These are phyloP conservation scores for Pangasius macronema DNA, from an alignment of 2,797 vertebrate genomes.

Conservation along the genomic window DNA sequence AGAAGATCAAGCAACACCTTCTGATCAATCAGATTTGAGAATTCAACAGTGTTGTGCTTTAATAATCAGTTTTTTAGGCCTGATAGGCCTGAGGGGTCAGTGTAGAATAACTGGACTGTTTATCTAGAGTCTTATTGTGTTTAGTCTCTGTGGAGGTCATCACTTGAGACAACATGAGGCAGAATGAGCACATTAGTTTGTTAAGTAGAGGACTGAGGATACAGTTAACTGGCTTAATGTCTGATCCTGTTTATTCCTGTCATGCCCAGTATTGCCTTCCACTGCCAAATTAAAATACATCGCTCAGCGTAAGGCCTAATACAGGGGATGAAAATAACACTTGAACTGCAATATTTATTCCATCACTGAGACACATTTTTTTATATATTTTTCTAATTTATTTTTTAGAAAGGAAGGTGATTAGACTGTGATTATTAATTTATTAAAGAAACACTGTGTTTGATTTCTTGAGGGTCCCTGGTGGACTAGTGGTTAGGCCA, in stretches of 20 bases:
- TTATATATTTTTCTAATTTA: too few relatives aligned
- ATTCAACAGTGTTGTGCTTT: neutral
- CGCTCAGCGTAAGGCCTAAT: neutral
- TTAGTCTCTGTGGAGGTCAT: constrained; percentile 15
- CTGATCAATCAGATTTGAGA: neutral
- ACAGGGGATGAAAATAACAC: constrained; percentile 2
- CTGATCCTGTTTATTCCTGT: constrained; percentile 45
- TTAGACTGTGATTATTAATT: neutral
- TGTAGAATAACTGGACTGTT: constrained; percentile 9
- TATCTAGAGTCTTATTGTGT: neutral
- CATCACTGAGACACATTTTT: neutral
- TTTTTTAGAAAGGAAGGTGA: neutral
- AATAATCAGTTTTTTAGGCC: neutral
- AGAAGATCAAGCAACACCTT: neutral
- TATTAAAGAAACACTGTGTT: neutral
- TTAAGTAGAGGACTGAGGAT: constrained; percentile 29
- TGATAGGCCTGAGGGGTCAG: neutral
- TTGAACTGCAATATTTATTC: neutral
- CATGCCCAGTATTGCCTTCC: constrained; percentile 29
- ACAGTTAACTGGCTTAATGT: constrained; percentile 44
- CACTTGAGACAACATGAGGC: constrained; percentile 33
- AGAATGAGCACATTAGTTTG: constrained; percentile 41
- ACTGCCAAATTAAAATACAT: constrained; percentile 21
- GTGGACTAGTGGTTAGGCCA: too few relatives aligned
- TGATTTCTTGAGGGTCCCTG: neutral